These are phyloP conservation scores for Tursiops truncatus DNA, from an alignment of 2,113 vertebrate species.

Conservation along the genomic window DNA sequence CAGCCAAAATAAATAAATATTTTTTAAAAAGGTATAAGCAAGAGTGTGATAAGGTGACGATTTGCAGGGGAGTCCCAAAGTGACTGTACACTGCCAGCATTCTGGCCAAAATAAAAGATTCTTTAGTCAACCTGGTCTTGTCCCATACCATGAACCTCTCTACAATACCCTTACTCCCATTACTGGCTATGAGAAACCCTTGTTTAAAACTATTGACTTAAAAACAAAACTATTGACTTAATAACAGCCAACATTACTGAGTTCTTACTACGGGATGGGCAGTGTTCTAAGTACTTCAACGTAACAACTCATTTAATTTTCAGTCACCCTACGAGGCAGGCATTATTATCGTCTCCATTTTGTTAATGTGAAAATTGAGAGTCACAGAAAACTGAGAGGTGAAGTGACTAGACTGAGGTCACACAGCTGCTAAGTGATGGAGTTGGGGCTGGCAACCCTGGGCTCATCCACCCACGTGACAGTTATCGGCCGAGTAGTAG, in stretches of 20 bases:
- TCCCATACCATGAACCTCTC: background rate
- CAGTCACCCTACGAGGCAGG: background rate
- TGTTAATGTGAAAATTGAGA: background rate
- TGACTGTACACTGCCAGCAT: background rate
- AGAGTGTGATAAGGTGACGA: background rate
- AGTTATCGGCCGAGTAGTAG: background rate
- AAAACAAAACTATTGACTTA: background rate
- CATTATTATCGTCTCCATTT: background rate
- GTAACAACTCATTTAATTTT: background rate
- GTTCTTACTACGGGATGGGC: background rate
- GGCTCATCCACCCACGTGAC: rapidly evolving
- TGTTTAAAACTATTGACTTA: background rate
- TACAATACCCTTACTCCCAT: background rate
- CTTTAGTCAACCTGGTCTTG: background rate
- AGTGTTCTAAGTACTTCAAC: background rate
- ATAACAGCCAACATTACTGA: background rate
- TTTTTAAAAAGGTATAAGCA: background rate
- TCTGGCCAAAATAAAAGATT: background rate
- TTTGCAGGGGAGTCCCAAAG: rapidly evolving
- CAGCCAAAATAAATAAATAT: too few species aligned
- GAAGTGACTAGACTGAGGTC: background rate
- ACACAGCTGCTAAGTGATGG: background rate
- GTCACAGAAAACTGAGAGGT: background rate
- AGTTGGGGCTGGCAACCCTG: background rate
- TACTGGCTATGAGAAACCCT: background rate